Base-by-base conservation (phyloP, 2,888 invertebrate species). In the Timema cristinae region DNA sequence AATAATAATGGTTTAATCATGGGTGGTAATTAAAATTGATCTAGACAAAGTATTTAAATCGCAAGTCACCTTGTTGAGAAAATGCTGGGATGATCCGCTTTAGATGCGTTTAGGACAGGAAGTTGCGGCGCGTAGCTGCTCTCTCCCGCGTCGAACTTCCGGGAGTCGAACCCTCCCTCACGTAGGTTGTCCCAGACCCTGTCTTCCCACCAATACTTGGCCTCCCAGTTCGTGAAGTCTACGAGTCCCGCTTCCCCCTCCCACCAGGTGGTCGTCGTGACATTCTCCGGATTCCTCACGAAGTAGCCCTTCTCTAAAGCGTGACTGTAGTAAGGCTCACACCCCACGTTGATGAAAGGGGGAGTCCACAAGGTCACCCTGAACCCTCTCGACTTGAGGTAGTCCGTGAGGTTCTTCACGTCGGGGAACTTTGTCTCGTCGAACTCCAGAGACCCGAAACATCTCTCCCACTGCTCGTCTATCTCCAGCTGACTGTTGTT, bases 401-500 rank as follows among this genome's bases (percentile, higher is more conserved):
- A 83, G 51, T 84, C 81, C 0, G 90, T 85, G 13, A 93, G 83
- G 68, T 84, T 80, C 69, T 84, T 86, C 15, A 93, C 86, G 75
- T 92, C 83, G 0, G 90, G 89, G 77, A 95, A 91, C 79, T 91
- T 92, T 49, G 50, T 82, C 47, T 83, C 82, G 76, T 92, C 86
- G 73, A 95, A 93, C 6, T 86, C 86, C 69, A 92, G 83, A 0
- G 93, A 91, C 0, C 96, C 96, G 79, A 95, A 94, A 79, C 92
- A 92, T 10, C 88, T 87, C 81, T 95, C 94, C 93, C 95, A 95
- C 48, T 90, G 87, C 78, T 95, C 95, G 77, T 95, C 95, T 72
- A 97, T 92, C 82, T 95, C 95, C 63, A 93, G 83, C 79, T 93
- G 92, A 59, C 92, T 89, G 77, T 89, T 89, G 0, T 86, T 85